These are phyloP conservation scores for Cliona cf. orientalis DNA, from an alignment of 37 sponge, comb jelly and placozoan genomes.

Conservation along the genomic window DNA sequence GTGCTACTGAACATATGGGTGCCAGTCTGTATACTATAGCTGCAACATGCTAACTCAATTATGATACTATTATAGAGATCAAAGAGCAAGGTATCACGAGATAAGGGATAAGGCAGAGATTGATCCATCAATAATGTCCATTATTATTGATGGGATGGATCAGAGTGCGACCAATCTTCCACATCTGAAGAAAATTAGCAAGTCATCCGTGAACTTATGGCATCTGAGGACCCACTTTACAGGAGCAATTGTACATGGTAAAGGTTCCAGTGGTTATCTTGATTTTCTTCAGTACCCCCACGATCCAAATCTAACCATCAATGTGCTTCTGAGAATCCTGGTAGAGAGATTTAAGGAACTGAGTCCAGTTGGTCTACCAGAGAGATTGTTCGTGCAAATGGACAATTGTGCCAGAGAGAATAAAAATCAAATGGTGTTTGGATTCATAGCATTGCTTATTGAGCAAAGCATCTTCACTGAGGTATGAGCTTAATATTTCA, in stretches of 20 bases:
- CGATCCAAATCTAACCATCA: constrained; percentile 60
- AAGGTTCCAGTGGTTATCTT: constrained; percentile 7
- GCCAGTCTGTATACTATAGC: too few species aligned
- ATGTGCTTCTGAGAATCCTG: constrained; percentile 7
- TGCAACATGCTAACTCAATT: not conserved
- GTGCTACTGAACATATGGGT: too few species aligned
- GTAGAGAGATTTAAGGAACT: not conserved
- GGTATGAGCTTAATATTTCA: too few species aligned
- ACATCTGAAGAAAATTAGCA: constrained; percentile 1
- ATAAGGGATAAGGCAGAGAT: constrained; percentile 29
- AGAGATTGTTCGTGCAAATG: constrained; percentile 4
- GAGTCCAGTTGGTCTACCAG: not conserved
- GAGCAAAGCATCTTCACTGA: constrained; percentile 8
- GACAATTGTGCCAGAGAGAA: constrained; percentile 58
- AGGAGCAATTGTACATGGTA: constrained; percentile 29
- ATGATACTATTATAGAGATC: constrained; percentile 1
- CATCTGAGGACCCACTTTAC: constrained; percentile 47
- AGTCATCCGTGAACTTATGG: constrained; percentile 57
- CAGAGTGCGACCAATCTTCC: constrained; percentile 47
- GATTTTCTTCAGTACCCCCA: constrained; percentile 52
- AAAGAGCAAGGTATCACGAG: constrained; percentile 19
- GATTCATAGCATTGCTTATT: constrained; percentile 25
- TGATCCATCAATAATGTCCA: constrained; percentile 19
- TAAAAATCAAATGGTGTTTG: constrained; percentile 29
- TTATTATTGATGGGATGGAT: constrained; percentile 69